phyloP scores from a whole-genome alignment of 2,888 invertebrate species.

The Perithous albicinctus region DNA sequence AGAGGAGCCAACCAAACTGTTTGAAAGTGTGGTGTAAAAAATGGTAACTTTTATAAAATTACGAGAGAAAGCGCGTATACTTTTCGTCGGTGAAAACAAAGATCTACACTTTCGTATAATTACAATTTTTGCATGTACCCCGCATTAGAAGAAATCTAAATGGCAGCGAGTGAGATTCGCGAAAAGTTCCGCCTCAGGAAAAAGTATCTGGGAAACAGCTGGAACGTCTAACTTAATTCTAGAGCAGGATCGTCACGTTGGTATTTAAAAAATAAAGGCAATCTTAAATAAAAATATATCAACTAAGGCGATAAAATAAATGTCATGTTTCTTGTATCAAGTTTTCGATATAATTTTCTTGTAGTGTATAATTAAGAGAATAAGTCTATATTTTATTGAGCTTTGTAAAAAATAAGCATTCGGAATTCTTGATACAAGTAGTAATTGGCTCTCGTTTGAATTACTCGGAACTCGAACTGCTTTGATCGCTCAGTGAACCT shows the following conservation, averaged over 20 bases:
- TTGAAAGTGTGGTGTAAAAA: not conserved
- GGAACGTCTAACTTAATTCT: not conserved
- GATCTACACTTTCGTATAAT: not conserved
- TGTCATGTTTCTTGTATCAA: too few species aligned
- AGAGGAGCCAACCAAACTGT: not conserved
- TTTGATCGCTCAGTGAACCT: slow-evolving; percentile 9
- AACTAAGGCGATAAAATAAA: too few species aligned
- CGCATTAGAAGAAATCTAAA: not conserved
- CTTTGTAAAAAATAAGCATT: not conserved
- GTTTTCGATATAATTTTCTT: too few species aligned
- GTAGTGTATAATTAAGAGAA: too few species aligned
- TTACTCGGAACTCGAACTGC: slow-evolving; percentile 30
- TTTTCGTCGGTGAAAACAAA: slow-evolving; percentile 4
- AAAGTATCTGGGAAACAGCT: not conserved
- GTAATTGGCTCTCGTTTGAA: slow-evolving; percentile 3
- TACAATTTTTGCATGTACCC: not conserved
- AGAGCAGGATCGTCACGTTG: too few species aligned
- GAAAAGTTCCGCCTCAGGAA: not conserved
- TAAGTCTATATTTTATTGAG: too few species aligned
- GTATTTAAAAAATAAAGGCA: too few species aligned
- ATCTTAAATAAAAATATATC: too few species aligned
- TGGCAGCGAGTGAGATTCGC: too few species aligned
- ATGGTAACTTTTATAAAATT: not conserved
- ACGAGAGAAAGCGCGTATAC: slow-evolving; percentile 21
- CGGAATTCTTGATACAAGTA: not conserved